Evolutionary conservation across 2,113 vertebrate genomes (phyloP).

Genomic region (Terrapene triunguis): DNA sequence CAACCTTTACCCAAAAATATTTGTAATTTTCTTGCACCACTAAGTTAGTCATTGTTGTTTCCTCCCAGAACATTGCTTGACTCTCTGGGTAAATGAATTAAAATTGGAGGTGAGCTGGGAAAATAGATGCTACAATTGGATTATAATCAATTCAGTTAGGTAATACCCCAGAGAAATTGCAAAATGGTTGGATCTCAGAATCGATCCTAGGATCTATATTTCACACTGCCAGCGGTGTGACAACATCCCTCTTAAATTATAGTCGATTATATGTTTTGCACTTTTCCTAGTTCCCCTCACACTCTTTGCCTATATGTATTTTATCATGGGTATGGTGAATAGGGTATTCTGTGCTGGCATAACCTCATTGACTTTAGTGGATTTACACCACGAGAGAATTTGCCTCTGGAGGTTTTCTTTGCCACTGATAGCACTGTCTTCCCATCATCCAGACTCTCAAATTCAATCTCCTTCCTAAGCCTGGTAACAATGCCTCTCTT

Average conservation of each 20-base stretch:
- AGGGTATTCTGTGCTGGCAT: background rate
- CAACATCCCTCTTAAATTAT: background rate
- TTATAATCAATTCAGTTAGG: background rate
- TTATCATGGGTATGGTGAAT: background rate
- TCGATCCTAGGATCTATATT: background rate
- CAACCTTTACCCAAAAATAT: fast-evolving
- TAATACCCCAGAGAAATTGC: background rate
- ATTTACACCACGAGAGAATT: background rate
- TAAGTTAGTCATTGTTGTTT: background rate
- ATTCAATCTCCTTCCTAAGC: background rate
- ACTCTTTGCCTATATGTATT: background rate
- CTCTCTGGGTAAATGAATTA: background rate
- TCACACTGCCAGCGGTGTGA: background rate
- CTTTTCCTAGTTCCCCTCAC: background rate
- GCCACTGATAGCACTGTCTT: background rate
- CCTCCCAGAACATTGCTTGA: background rate
- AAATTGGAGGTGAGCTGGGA: background rate
- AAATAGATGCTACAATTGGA: background rate
- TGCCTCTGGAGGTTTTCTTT: fast-evolving
- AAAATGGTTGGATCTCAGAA: background rate
- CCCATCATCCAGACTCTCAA: background rate
- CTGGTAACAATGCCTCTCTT: background rate
- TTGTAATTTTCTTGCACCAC: background rate
- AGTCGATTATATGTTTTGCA: background rate
- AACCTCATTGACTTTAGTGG: background rate